phyloP scores from a whole-genome alignment of 2,797 vertebrate species.

The Pangasius sanitwongsei region DNA sequence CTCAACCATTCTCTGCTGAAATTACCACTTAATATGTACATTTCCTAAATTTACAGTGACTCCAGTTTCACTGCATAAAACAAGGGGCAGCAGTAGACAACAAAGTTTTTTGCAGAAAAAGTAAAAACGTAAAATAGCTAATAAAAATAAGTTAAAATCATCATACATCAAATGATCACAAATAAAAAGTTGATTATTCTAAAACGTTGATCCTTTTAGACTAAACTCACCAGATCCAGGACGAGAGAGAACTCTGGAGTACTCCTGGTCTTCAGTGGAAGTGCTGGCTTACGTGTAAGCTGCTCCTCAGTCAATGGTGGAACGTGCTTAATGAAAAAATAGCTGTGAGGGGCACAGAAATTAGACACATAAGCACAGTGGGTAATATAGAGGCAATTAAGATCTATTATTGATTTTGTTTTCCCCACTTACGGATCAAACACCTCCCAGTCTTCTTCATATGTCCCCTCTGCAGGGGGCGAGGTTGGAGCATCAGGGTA shows the following conservation, averaged over 20 bases:
- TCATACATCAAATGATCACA: background rate
- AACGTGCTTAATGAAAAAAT: conserved; percentile 99
- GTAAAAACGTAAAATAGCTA: background rate
- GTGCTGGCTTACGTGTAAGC: conserved; percentile 94
- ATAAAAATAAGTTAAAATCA: background rate
- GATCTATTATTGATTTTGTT: background rate
- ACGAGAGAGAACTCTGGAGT: conserved; percentile 98
- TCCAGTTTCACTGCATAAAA: background rate
- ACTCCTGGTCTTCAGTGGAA: conserved; percentile 97
- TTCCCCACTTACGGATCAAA: conserved; percentile 94
- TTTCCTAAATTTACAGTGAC: background rate
- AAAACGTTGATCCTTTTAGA: background rate
- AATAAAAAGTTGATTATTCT: background rate
- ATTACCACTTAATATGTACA: background rate
- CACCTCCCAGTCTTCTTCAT: conserved; percentile 99
- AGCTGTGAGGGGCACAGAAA: conserved; percentile 70
- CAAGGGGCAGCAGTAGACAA: no score
- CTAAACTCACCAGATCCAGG: conserved; percentile 86
- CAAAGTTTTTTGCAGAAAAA: background rate
- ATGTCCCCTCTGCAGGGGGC: conserved; percentile 90
- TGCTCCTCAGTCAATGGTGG: conserved; percentile 97
- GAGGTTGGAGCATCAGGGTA: conserved; percentile 79
- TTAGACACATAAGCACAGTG: background rate
- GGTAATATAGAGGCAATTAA: background rate
- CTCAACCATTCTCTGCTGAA: background rate